Evolutionary conservation across 2,797 vertebrate genomes (phyloP).

Genomic region (Melanotaenia maccullochi): DNA sequence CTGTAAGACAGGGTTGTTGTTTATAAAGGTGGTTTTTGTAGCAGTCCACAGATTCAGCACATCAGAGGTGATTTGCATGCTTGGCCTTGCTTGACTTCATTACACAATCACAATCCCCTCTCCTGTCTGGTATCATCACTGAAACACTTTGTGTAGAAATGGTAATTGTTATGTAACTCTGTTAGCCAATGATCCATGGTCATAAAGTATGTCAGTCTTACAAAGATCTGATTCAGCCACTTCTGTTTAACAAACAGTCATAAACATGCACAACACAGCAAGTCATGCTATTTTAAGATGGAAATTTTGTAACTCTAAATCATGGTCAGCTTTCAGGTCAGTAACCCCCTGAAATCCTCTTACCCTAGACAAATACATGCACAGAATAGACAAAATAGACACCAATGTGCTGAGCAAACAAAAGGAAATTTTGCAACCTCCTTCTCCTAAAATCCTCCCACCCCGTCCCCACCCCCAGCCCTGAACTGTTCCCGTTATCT

Average conservation of each 20-base stretch:
- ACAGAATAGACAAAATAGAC: not conserved
- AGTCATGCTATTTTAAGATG: not conserved
- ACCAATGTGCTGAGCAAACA: conserved; percentile 8
- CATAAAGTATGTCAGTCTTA: conserved; percentile 52
- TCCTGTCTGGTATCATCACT: conserved; percentile 61
- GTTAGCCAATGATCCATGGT: conserved; percentile 48
- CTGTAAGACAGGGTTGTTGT: not conserved
- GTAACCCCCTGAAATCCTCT: not conserved
- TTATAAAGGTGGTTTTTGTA: not conserved
- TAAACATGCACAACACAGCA: not conserved
- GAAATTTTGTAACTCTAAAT: not conserved
- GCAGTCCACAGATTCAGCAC: conserved; percentile 18
- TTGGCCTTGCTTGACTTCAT: conserved; percentile 37
- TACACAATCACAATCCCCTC: conserved; percentile 59
- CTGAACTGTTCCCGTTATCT: conserved; percentile 49
- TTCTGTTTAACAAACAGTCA: conserved; percentile 3
- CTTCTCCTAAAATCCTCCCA: conserved; percentile 15
- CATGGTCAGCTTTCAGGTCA: not conserved
- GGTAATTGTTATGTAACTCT: conserved; percentile 55
- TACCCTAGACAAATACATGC: not conserved
- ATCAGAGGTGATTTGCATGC: conserved; percentile 38
- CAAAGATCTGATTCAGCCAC: conserved; percentile 35
- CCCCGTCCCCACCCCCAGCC: conserved; percentile 18
- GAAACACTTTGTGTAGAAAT: conserved; percentile 55
- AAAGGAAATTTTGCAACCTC: conserved; percentile 37